Base-by-base conservation (phyloP, 2,797 vertebrate genomes). In the Centroberyx gerrardi region DNA sequence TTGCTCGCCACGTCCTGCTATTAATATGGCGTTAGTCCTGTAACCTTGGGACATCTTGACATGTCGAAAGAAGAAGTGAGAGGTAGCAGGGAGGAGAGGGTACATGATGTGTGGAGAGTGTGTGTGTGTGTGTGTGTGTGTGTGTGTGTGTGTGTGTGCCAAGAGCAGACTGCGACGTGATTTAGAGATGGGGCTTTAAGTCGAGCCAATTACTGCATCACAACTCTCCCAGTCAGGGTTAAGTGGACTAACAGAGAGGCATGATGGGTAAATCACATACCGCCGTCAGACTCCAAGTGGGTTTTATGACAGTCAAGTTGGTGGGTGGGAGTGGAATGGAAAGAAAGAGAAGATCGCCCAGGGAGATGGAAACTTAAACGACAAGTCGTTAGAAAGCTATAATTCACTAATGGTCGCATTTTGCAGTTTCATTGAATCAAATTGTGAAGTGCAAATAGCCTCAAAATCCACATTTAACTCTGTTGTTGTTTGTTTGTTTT, bases 151-250 rank as follows among this genome's bases (percentile, higher is more conserved):
- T 17, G 22, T 8, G 40, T 9, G 38, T 40, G 2, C 9, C 54
- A 55, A 13, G 48, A 40, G 49, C 80, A 62, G 36, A 46, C 49
- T 60, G 60, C 46, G 22, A 56, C 13, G 53, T 86, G 87, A 89
- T 91, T 90, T 91, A 90, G 68, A 72, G 90, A 80, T 72, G 13
- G 66, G 55, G 68, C 84, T 84, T 87, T 81, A 86, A 89, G 87
- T 88, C 74, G 76, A 82, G 83, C 68, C 87, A 88, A 86, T 92
- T 91, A 90, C 66, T 78, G 71, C 78, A 72, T 81, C 85, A 81
- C 81, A 70, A 54, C 71, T 75, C 83, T 81, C 60, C 66, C 82
- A 80, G 77, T 83, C 83, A 73, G 86, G 80, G 84, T 82, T 91
- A 92, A 90, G 84, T 86, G 82, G 73, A 83, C 85, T 67, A 76